Conservation (phyloP, 2,797 vertebrate genomes). For the Acanthopagrus latus region DNA sequence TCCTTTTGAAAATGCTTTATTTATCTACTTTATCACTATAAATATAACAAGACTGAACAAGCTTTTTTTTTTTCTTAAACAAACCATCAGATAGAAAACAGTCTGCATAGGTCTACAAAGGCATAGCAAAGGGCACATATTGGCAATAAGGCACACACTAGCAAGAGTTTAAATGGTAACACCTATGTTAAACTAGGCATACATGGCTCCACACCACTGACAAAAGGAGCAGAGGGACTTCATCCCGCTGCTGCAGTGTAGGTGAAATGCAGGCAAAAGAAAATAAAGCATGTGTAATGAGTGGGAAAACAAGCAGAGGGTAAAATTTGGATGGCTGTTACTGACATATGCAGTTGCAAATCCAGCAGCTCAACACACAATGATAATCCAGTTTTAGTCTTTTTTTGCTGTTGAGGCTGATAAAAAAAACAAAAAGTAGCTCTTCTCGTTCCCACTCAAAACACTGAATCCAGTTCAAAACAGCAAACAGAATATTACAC, state of each 20-base stretch:
- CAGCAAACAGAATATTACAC: slow-evolving; percentile 56
- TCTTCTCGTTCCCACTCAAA: slow-evolving; percentile 64
- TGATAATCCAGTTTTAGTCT: slow-evolving; percentile 24
- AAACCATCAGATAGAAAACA: slow-evolving; percentile 88
- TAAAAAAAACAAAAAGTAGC: slow-evolving; percentile 44
- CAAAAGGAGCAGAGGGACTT: slow-evolving; percentile 35
- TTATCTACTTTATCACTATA: slow-evolving; percentile 93
- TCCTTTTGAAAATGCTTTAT: slow-evolving; percentile 95
- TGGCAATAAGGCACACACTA: slow-evolving; percentile 89
- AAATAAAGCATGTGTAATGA: slow-evolving; percentile 62
- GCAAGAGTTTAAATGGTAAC: slow-evolving; percentile 68
- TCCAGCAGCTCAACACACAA: slow-evolving; percentile 25
- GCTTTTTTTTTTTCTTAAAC: slow-evolving; percentile 83
- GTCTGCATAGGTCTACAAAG: slow-evolving; percentile 83
- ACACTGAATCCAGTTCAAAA: slow-evolving; percentile 70
- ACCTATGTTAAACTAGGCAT: slow-evolving; percentile 80
- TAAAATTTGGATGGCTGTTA: slow-evolving; percentile 22
- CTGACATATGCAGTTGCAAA: slow-evolving; percentile 34
- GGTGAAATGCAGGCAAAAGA: slow-evolving; percentile 65
- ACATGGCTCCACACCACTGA: slow-evolving; percentile 68
- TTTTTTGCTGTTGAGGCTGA: slow-evolving; percentile 30
- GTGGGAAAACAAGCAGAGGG: slow-evolving; percentile 38
- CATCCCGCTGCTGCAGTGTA: slow-evolving; percentile 42
- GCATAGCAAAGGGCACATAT: slow-evolving; percentile 84
- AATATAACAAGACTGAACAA: slow-evolving; percentile 91